These are phyloP conservation scores for Amphipyra berbera DNA, from an alignment of 2,888 invertebrate species.

Conservation along the genomic window DNA sequence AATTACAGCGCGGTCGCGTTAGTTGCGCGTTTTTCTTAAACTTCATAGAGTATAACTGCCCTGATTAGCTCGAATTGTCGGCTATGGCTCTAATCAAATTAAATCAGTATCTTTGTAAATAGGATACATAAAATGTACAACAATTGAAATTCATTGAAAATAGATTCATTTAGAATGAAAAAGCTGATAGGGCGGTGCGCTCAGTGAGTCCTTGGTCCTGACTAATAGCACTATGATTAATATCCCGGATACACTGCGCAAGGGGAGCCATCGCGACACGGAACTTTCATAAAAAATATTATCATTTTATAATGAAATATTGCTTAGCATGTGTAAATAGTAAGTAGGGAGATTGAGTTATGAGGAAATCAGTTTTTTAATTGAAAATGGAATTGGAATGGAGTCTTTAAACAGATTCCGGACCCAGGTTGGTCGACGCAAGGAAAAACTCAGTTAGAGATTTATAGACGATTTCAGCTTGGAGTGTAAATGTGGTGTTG, in stretches of 20 bases:
- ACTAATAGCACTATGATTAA: constrained; percentile 84
- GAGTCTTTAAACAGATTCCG: no score
- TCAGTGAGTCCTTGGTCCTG: constrained; percentile 84
- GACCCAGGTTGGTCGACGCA: no score
- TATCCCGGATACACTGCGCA: constrained; percentile 83
- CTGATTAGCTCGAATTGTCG: not conserved
- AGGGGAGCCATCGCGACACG: constrained; percentile 70
- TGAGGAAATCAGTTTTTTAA: constrained; percentile 9
- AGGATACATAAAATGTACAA: constrained; percentile 37
- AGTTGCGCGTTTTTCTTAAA: no score
- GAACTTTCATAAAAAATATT: constrained; percentile 57
- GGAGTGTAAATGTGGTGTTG: no score
- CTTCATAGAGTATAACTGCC: not conserved
- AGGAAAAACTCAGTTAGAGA: no score
- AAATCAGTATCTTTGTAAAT: constrained; percentile 15
- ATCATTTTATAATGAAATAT: constrained; percentile 47
- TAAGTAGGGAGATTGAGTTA: constrained; percentile 22
- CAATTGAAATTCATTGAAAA: constrained; percentile 78
- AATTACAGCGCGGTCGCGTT: no score
- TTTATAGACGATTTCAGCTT: no score
- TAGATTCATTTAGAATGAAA: constrained; percentile 82
- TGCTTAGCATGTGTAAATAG: constrained; percentile 37
- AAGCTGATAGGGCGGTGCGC: constrained; percentile 79
- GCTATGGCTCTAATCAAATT: constrained; percentile 2
- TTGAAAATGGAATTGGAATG: no score